A percentile compares a stretch with the other conserved stretches of the same genome.
Evolutionary conservation across 2,888 invertebrate genomes (phyloP).

Genomic region (Gastracanthus pulcherrimus): DNA sequence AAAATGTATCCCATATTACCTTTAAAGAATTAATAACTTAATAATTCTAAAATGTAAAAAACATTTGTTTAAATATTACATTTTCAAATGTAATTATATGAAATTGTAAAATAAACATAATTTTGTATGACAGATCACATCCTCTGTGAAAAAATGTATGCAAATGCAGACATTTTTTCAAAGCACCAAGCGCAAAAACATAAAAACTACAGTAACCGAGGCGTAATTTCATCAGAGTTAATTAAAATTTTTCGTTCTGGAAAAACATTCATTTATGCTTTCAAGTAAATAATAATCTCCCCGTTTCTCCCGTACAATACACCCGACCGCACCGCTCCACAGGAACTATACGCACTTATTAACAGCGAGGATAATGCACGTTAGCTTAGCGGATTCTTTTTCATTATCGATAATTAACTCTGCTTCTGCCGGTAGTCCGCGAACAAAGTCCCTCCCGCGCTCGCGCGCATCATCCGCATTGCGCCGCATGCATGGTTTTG

Average conservation of each 20-base stretch:
- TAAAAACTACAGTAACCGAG: background rate
- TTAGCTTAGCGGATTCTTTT: conserved; percentile 49
- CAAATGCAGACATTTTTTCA: background rate
- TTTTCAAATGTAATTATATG: too few relatives aligned
- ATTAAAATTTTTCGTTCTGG: conserved; percentile 26
- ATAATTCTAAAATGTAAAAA: too few relatives aligned
- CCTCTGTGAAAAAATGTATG: background rate
- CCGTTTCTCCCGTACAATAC: background rate
- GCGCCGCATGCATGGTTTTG: too few relatives aligned
- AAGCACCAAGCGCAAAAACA: background rate
- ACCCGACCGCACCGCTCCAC: background rate
- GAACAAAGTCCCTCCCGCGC: conserved; percentile 22
- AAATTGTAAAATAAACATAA: too few relatives aligned
- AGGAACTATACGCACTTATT: conserved; percentile 1
- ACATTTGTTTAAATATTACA: background rate
- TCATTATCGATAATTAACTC: conserved; percentile 58
- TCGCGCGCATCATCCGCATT: conserved; percentile 14
- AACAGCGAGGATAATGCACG: conserved; percentile 31
- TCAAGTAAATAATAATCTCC: conserved; percentile 47
- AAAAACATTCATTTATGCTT: conserved; percentile 44
- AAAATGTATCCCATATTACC: too few relatives aligned
- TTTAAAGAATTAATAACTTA: too few relatives aligned
- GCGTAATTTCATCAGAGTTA: conserved; percentile 24
- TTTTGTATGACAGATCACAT: too few relatives aligned
- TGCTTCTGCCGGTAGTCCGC: background rate